Percentiles rank a stretch among this genome's conserved stretches.
Evolutionary conservation across 2,113 vertebrate species (phyloP).

Genomic region (Hylia prasina): DNA sequence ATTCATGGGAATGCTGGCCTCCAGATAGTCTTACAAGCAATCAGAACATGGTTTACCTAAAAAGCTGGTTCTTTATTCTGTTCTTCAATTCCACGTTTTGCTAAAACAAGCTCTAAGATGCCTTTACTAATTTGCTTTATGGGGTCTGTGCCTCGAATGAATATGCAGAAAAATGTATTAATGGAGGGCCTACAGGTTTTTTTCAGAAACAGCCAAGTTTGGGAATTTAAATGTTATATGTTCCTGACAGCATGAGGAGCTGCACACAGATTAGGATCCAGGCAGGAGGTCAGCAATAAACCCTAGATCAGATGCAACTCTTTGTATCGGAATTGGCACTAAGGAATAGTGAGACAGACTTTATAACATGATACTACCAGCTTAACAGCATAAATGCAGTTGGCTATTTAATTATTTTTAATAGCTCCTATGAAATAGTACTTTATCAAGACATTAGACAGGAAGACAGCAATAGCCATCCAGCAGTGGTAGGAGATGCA

Average conservation of each 20-base stretch:
- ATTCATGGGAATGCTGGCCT: not conserved
- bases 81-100: not conserved
- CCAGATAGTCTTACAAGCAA: not conserved
- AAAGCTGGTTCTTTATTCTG: not conserved
- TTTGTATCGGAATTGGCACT: not conserved
- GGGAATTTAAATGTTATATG: not conserved
- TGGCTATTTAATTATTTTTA: not conserved
- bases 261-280: not conserved
- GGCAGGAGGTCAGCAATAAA: not conserved
- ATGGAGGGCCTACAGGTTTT: not conserved
- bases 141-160: not conserved
- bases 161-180: not conserved
- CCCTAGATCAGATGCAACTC: not conserved
- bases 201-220: not conserved
- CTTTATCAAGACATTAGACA: not conserved
- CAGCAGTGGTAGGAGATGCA: not conserved
- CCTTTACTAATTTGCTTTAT: not conserved
- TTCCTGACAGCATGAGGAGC: not conserved
- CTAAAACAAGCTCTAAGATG: not conserved
- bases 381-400: not conserved
- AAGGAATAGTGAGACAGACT: not conserved
- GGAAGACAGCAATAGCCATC: not conserved
- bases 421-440: not conserved
- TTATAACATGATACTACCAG: not conserved
- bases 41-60: not conserved